phyloP scores from a whole-genome alignment of 2,113 vertebrate species.

The Mormyrus iriodes region DNA sequence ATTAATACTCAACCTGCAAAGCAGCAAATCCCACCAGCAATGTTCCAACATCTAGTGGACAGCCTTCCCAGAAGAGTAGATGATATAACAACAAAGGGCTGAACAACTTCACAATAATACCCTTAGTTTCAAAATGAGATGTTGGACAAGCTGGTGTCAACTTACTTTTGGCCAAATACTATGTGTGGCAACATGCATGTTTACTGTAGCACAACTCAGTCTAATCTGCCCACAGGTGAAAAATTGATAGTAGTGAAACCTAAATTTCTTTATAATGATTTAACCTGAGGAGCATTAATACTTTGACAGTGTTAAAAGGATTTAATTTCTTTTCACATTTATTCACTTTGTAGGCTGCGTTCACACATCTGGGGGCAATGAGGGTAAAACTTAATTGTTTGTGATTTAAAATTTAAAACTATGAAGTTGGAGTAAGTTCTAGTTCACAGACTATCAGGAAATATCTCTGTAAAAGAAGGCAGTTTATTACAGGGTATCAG shows the following conservation, averaged over 20 bases:
- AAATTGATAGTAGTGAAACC: neutral
- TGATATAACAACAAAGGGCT: neutral
- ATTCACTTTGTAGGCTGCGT: neutral
- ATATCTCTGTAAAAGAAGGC: neutral
- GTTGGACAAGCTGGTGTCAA: neutral
- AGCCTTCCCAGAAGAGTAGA: neutral
- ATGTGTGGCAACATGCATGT: neutral
- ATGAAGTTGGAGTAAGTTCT: neutral
- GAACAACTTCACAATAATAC: neutral
- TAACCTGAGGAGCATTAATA: neutral
- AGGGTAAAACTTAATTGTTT: neutral
- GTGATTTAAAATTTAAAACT: neutral
- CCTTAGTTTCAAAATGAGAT: neutral
- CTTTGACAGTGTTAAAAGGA: neutral
- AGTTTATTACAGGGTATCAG: neutral
- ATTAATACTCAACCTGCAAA: neutral
- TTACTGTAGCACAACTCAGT: neutral
- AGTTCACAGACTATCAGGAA: neutral
- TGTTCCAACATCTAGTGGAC: neutral
- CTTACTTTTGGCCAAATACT: neutral
- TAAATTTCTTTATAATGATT: neutral
- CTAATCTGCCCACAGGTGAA: neutral
- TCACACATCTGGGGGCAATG: neutral
- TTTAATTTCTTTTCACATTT: neutral
- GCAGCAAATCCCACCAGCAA: neutral